phyloP scores from a whole-genome alignment of 2,888 invertebrate genomes.

The Andrena minutula region DNA sequence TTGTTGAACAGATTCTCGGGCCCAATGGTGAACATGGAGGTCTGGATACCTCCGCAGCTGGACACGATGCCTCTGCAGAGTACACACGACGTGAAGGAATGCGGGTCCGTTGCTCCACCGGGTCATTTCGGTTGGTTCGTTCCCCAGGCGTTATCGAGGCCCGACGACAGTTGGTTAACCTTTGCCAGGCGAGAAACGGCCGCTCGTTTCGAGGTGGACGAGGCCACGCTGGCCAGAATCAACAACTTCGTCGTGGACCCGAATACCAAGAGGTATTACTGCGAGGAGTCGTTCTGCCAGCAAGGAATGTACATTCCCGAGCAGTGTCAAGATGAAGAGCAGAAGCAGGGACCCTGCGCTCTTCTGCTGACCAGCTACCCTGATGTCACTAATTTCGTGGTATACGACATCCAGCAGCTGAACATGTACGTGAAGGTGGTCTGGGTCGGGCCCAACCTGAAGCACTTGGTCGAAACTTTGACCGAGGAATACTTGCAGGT shows the following conservation, averaged over 20 bases:
- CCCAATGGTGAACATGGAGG: constrained; percentile 89
- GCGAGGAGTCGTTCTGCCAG: constrained; percentile 85
- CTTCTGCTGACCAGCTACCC: constrained; percentile 86
- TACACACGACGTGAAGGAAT: constrained; percentile 84
- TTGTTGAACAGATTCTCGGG: constrained; percentile 82
- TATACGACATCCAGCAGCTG: constrained; percentile 87
- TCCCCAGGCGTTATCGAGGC: constrained; percentile 84
- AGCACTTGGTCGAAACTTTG: constrained; percentile 83
- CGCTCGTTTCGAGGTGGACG: constrained; percentile 85
- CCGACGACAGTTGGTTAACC: constrained; percentile 87
- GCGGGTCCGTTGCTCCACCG: constrained; percentile 86
- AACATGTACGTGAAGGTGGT: constrained; percentile 88
- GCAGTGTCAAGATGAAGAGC: constrained; percentile 84
- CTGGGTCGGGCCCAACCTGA: constrained; percentile 89
- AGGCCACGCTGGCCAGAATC: constrained; percentile 78
- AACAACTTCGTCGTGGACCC: constrained; percentile 78
- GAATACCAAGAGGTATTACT: constrained; percentile 83
- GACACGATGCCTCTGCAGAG: constrained; percentile 85
- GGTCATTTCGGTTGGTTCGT: constrained; percentile 90
- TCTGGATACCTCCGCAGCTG: constrained; percentile 89
- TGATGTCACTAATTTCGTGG: constrained; percentile 86
- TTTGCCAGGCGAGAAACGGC: constrained; percentile 85
- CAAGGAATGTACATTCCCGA: constrained; percentile 87
- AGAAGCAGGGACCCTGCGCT: constrained; percentile 72
- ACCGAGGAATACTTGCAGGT: constrained; percentile 76